phyloP scores from a whole-genome alignment of 2,113 vertebrate species.

The Nannobrachium achirus region DNA sequence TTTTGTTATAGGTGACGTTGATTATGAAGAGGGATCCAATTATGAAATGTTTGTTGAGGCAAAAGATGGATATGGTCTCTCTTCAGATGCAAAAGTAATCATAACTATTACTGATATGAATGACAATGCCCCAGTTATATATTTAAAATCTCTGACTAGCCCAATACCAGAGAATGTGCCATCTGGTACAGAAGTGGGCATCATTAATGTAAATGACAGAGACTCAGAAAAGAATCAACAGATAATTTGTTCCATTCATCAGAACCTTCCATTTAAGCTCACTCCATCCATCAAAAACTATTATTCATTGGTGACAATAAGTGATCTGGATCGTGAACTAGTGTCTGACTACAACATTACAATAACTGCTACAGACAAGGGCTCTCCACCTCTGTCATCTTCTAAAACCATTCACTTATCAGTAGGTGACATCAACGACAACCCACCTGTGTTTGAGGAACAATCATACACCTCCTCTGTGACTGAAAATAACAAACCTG shows the following conservation, averaged over 20 bases:
- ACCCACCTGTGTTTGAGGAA: constrained; percentile 64
- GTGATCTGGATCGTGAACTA: constrained; percentile 45
- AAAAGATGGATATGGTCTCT: constrained; percentile 74
- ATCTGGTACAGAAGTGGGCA: constrained; percentile 76
- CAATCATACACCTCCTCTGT: constrained; percentile 61
- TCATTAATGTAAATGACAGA: constrained; percentile 78
- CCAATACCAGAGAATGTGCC: constrained; percentile 68
- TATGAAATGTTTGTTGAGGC: constrained; percentile 68
- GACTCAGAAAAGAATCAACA: constrained; percentile 73
- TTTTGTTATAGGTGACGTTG: constrained; percentile 21
- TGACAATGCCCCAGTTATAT: constrained; percentile 78
- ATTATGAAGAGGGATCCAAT: constrained; percentile 51
- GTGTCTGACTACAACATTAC: constrained; percentile 51
- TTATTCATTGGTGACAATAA: constrained; percentile 45
- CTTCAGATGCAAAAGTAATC: constrained; percentile 68
- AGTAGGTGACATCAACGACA: constrained; percentile 74
- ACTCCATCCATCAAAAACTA: constrained; percentile 64
- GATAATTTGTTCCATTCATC: constrained; percentile 63
- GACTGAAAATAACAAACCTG: constrained; percentile 73
- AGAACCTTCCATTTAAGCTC: constrained; percentile 70
- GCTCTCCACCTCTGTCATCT: constrained; percentile 62
- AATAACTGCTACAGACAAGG: constrained; percentile 57
- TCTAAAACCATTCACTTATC: constrained; percentile 53
- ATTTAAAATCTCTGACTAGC: constrained; percentile 65
- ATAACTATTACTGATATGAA: constrained; percentile 78